phyloP scores from a whole-genome alignment of 2,113 vertebrate species.

The Hemicordylus capensis region DNA sequence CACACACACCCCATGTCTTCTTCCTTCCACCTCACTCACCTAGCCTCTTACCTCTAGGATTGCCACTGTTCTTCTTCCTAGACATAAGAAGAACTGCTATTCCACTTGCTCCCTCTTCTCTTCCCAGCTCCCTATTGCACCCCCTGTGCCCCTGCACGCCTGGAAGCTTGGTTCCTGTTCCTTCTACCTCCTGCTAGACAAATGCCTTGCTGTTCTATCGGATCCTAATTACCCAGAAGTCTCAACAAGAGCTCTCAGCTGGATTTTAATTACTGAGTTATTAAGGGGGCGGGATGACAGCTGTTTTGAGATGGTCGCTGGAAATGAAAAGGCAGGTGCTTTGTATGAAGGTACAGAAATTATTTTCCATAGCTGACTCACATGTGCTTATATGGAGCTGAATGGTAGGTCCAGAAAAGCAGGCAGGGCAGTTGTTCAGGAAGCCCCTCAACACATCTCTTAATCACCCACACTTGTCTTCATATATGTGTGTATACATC shows the following conservation, averaged over 20 bases:
- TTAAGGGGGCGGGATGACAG: conserved; percentile 67
- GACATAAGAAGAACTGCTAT: too few relatives aligned
- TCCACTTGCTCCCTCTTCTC: too few relatives aligned
- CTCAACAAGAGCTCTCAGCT: conserved; percentile 67
- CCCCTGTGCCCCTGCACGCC: too few relatives aligned
- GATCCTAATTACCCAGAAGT: conserved; percentile 68
- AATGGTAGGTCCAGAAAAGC: neutral
- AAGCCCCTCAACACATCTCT: neutral
- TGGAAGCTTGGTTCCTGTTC: too few relatives aligned
- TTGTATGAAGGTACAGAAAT: conserved; percentile 51
- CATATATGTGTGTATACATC: neutral
- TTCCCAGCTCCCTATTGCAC: too few relatives aligned
- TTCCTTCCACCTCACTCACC: too few relatives aligned
- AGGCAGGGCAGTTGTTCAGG: neutral
- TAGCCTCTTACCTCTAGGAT: too few relatives aligned
- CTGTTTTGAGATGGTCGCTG: conserved; percentile 68
- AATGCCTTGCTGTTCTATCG: conserved; percentile 39
- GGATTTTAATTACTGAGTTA: conserved; percentile 77
- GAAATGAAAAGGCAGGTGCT: conserved; percentile 71
- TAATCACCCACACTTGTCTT: neutral
- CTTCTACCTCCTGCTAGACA: neutral
- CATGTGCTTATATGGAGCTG: conserved; percentile 13
- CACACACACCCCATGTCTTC: too few relatives aligned
- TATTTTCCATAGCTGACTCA: conserved; percentile 40
- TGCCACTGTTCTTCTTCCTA: too few relatives aligned